phyloP scores from a whole-genome alignment of 2,797 vertebrate genomes.

The Micromesistius poutassou region DNA sequence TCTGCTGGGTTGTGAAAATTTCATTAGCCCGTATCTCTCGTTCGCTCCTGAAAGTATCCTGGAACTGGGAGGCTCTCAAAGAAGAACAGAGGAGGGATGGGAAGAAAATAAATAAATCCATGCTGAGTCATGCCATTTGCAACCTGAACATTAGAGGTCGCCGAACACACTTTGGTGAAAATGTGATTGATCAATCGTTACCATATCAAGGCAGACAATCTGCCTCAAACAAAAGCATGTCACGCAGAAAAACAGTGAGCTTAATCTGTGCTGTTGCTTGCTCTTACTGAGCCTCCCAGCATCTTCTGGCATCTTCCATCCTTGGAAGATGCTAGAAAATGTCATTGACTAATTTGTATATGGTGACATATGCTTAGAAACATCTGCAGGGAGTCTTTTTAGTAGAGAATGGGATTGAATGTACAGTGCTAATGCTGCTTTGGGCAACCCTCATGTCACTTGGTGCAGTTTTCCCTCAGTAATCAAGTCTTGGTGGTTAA shows the following conservation, averaged over 20 bases:
- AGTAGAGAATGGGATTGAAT: background rate
- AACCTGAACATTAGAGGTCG: background rate
- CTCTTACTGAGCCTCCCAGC: background rate
- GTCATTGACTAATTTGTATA: background rate
- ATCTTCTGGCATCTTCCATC: background rate
- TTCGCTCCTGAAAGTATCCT: constrained; percentile 25
- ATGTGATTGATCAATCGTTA: background rate
- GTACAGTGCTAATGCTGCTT: background rate
- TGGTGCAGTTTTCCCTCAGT: background rate
- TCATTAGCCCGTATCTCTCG: constrained; percentile 46
- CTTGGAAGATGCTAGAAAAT: background rate
- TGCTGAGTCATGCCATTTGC: background rate
- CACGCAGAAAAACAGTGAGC: background rate
- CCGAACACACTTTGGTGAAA: background rate
- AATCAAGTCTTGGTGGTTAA: background rate
- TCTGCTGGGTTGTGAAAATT: constrained; percentile 46
- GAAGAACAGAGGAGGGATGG: constrained; percentile 9
- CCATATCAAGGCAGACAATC: background rate
- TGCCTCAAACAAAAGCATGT: background rate
- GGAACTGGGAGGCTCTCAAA: constrained; percentile 28
- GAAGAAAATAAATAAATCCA: background rate
- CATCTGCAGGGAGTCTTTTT: background rate
- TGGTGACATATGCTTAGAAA: background rate
- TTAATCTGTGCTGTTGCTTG: background rate
- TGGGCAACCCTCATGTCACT: background rate